Base-by-base conservation (phyloP, 2,797 vertebrate species). In the Dermochelys coriacea region DNA sequence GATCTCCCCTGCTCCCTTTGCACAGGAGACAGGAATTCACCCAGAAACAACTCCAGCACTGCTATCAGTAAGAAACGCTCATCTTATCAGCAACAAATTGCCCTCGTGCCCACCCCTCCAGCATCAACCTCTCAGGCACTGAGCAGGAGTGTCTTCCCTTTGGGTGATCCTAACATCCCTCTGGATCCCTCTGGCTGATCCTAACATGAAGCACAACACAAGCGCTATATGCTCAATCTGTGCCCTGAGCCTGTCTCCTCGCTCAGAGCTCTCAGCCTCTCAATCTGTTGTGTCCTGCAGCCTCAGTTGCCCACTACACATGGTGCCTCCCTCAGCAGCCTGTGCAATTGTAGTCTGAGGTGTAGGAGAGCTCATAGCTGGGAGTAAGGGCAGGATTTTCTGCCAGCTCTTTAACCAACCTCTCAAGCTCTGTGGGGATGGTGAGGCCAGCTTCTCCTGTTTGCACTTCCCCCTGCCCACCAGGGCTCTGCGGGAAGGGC, bases 21-120 rank as follows among this genome's bases (percentile, higher is more conserved):
- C 37, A 85, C 52, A 61, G 95, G 78, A 68, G 34, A n/a, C 37
- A 91, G 80, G 74, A 90, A 91, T 82, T 81, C 19, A 64, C 74
- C 59, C 75, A 82, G 74, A 93, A 85, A 87, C 68, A 27, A 75
- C 27, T 49, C 23, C 49, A 84, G 10, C 37, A 71, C 34, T 3
- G 3, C 21, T 68, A 41, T 71, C 21, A 41, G 37, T 71, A 41
- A 41, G n/a, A 41, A 71, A 71, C 11, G 10, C n/a, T 61, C 61
- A 68, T 19, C 9, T 61, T 4, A 11, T 71, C 80, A 61, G 49
- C 74, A 81, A 45, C 52, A 84, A 83, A 59, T 0, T 31, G 0
- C 2, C 4, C 81, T 50, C 19, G 4, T 89, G 59, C 82, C 87
- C 91, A 16, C 52, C 96, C 86, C 52, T 68, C 45, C 75, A 1